Base-by-base conservation (phyloP, 2,888 invertebrate genomes). In the Tachina lurida region DNA sequence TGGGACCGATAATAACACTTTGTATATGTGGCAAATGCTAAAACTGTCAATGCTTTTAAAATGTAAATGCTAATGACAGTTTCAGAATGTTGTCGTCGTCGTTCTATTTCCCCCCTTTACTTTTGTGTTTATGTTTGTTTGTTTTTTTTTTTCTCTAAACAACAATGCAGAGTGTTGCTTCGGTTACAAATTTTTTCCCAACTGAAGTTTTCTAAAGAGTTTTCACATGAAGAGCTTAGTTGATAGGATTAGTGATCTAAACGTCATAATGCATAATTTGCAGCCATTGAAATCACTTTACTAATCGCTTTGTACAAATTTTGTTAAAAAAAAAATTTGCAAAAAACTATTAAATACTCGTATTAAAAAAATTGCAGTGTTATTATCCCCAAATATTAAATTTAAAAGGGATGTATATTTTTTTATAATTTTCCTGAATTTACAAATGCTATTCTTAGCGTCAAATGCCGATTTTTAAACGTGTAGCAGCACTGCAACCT, bases 41-140 rank as follows among this genome's bases (percentile, higher is more conserved):
- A 73, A 83, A 67, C 71, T 73, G 58, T 63, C 74, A 81, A 68
- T 74, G 63, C 31, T 78, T 74, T 63, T 78, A 78, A n/a, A n/a
- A n/a, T n/a, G n/a, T n/a, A n/a, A 85, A 81, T 85, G 77, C 77
- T 85, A 85, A 74, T 85, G 85, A 85, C 81, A 85, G 74, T 70
- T 70, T 77, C 68, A 62, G 56, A 70, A 63, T 63, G 56, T 52
- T 58, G 58, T 15, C 22, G 41, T 47, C 47, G 71, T 71, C 58
- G 45, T 62, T 79, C 3, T n/a, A 19, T 41, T 58, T 63, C 49
- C 17, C 22, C 43, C 10, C 15, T 63, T 60, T 43, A 60, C 41
- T 15, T 45, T 49, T 52, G 17, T 15, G 22, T 43, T 43, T 12
- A 31, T 4, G 3, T 31, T 4, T 31, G 31, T 31, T 31, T 31